Conservation (phyloP, 2,797 vertebrate species). For the Menidia menidia region DNA sequence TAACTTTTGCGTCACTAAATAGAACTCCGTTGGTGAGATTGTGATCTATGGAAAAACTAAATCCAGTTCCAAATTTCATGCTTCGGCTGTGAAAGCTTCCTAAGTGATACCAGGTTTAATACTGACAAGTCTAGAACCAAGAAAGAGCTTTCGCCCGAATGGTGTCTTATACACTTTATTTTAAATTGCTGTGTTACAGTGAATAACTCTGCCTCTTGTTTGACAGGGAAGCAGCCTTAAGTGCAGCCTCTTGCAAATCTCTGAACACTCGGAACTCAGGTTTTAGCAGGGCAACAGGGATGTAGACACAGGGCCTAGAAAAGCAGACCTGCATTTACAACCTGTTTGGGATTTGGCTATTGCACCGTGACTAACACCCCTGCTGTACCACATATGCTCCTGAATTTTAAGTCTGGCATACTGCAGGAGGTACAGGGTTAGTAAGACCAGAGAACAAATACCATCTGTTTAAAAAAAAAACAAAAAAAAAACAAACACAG, state of each 20-base stretch:
- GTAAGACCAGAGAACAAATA: constrained; percentile 80
- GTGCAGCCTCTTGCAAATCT: constrained; percentile 75
- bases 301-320: constrained; percentile 76
- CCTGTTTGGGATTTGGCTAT: constrained; percentile 86
- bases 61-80: constrained; percentile 8
- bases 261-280: constrained; percentile 68
- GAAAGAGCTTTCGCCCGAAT: constrained; percentile 43
- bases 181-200: constrained; percentile 67
- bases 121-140: constrained; percentile 31
- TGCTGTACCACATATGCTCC: constrained; percentile 85
- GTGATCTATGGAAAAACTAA: background rate
- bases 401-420: constrained; percentile 84
- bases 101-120: constrained; percentile 30
- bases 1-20: background rate
- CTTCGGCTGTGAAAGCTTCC: constrained; percentile 18
- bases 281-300: constrained; percentile 73
- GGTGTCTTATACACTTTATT: constrained; percentile 50
- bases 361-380: constrained; percentile 85
- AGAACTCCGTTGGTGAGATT: background rate
- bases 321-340: constrained; percentile 85
- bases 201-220: constrained; percentile 70
- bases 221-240: constrained; percentile 72
- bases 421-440: constrained; percentile 75
- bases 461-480: constrained; percentile 87
- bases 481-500: constrained; percentile 61